Evolutionary conservation across 2,113 vertebrate species (phyloP).

Genomic region (Galemys pyrenaicus): DNA sequence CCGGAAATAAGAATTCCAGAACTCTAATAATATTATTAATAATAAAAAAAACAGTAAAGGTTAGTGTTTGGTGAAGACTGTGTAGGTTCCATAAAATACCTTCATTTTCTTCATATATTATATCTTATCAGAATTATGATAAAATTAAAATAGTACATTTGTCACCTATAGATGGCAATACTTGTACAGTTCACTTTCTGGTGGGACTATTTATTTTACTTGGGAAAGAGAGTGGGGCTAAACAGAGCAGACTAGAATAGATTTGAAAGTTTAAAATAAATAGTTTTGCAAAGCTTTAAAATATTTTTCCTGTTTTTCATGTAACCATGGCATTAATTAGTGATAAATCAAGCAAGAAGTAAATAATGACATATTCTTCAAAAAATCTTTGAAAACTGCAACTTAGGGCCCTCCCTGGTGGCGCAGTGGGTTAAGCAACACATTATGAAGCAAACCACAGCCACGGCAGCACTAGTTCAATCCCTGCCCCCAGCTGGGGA

Average conservation of each 20-base stretch:
- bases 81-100: neutral
- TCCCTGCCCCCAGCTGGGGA: too few relatives aligned
- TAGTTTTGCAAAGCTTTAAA: neutral
- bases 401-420: too few relatives aligned
- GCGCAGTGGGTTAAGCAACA: too few relatives aligned
- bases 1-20: neutral
- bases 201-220: neutral
- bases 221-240: neutral
- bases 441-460: too few relatives aligned
- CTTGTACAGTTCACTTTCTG: constrained; percentile 61
- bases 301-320: neutral
- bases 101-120: neutral
- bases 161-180: constrained; percentile 78
- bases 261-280: constrained; percentile 41
- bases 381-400: constrained; percentile 9
- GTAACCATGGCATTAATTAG: neutral
- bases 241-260: neutral
- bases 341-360: neutral
- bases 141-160: constrained; percentile 46
- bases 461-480: too few relatives aligned
- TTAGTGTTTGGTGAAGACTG: neutral
- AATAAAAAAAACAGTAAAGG: neutral
- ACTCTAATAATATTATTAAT: neutral
- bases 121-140: neutral
- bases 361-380: neutral